A percentile compares a stretch with the other conserved stretches of the same genome.
Conservation (phyloP, 1,140 invertebrate genomes). For the Helicoverpa zea region DNA sequence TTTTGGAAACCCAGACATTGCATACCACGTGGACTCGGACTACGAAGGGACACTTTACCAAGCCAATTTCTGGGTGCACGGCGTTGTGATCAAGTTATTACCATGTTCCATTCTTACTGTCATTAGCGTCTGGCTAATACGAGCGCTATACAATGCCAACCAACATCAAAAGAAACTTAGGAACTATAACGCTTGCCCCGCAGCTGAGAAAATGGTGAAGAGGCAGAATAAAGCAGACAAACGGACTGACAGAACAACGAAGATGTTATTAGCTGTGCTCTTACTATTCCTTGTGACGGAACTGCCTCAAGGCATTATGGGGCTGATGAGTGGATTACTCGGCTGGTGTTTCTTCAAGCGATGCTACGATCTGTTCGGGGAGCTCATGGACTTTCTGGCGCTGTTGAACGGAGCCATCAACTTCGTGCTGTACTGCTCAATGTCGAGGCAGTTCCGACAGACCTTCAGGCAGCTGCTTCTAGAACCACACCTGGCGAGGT, state of each 20-base stretch:
- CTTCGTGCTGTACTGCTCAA: constrained; percentile 97
- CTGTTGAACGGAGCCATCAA: constrained; percentile 97
- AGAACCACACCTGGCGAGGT: constrained; percentile 83
- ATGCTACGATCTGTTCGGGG: constrained; percentile 94
- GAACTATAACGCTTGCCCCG: constrained; percentile 88
- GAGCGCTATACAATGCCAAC: constrained; percentile 91
- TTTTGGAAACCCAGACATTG: constrained; percentile 80
- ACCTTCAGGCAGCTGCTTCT: constrained; percentile 93
- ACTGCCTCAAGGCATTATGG: constrained; percentile 93
- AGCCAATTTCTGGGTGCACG: constrained; percentile 95
- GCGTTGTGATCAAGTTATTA: constrained; percentile 94
- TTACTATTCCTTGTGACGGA: constrained; percentile 95
- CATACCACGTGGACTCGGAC: constrained; percentile 90
- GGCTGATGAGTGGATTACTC: constrained; percentile 90
- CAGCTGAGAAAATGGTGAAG: constrained; percentile 78
- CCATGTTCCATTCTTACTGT: constrained; percentile 94
- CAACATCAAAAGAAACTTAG: constrained; percentile 90
- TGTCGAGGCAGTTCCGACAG: constrained; percentile 96
- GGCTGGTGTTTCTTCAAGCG: constrained; percentile 91
- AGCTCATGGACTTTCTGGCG: constrained; percentile 97
- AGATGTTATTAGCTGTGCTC: constrained; percentile 95
- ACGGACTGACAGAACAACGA: constrained; percentile 94
- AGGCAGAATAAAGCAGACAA: constrained; percentile 89
- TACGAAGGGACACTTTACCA: constrained; percentile 88
- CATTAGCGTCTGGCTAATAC: constrained; percentile 93